phyloP scores from a whole-genome alignment of 2,113 vertebrate species.

The Theropithecus gelada region DNA sequence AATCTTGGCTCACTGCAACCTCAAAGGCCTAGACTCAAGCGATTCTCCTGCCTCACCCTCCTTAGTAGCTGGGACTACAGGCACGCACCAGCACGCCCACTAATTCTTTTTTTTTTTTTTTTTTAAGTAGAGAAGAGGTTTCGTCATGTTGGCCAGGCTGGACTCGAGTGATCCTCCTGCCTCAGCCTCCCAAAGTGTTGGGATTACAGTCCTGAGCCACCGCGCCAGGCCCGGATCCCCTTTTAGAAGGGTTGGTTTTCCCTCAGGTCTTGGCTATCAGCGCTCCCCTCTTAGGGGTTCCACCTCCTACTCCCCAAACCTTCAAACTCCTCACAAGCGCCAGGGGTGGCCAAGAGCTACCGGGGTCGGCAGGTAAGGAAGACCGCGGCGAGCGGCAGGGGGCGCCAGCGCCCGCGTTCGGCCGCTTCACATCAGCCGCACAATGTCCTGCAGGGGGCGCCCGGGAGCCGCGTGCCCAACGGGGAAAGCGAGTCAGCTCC shows the following conservation, averaged over 20 bases:
- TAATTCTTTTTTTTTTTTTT: too few species aligned
- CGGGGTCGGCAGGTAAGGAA: fast-evolving
- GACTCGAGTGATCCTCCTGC: too few species aligned
- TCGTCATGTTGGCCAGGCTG: too few species aligned
- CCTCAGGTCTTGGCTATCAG: neutral
- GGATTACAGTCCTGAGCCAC: too few species aligned
- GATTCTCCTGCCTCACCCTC: too few species aligned
- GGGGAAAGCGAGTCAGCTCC: neutral
- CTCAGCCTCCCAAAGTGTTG: too few species aligned
- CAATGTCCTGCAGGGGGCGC: constrained; percentile 54
- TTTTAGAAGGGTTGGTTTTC: neutral
- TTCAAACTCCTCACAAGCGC: fast-evolving
- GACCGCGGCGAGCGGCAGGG: neutral
- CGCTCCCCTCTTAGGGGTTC: neutral
- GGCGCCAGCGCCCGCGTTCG: neutral
- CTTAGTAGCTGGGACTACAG: too few species aligned
- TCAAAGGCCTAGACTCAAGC: too few species aligned
- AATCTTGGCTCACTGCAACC: too few species aligned
- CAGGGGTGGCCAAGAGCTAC: fast-evolving
- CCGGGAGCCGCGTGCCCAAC: neutral
- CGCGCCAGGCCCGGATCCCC: neutral
- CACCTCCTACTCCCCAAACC: neutral
- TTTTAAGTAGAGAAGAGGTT: too few species aligned
- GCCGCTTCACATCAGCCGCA: neutral
- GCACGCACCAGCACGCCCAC: too few species aligned